A percentile compares a stretch with the other conserved stretches of the same genome.
phyloP scores from a whole-genome alignment of 2,113 vertebrate genomes.

The Grammomys surdaster region DNA sequence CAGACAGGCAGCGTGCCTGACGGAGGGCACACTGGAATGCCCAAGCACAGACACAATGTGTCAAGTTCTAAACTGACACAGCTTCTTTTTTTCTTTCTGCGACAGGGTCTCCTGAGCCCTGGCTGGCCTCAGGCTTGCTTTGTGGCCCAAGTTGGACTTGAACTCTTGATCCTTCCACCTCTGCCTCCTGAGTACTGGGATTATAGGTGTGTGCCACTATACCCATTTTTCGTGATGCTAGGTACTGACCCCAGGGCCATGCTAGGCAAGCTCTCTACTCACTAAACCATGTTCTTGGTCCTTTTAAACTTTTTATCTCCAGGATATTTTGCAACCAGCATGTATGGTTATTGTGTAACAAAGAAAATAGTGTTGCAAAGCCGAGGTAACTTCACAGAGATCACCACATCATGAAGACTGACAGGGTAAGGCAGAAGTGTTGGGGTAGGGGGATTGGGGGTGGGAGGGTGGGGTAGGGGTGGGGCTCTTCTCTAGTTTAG shows the following conservation, averaged over 20 bases:
- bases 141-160: neutral
- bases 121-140: neutral
- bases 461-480: too few species aligned
- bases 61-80: neutral
- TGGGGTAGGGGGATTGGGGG: too few species aligned
- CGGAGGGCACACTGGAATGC: too few species aligned
- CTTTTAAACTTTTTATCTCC: neutral
- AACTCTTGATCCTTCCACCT: neutral
- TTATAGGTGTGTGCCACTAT: neutral
- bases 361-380: neutral
- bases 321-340: constrained; percentile 8
- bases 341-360: neutral
- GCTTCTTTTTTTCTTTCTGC: neutral
- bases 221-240: neutral
- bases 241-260: neutral
- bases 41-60: neutral
- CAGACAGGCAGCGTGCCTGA: neutral
- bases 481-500: neutral
- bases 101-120: neutral
- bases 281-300: neutral
- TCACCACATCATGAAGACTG: neutral
- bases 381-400: neutral
- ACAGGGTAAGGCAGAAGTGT: neutral
- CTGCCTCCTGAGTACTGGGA: neutral
- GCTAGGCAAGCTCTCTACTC: too few species aligned